A percentile compares a stretch with the other conserved stretches of the same genome.
Evolutionary conservation across 2,113 vertebrate genomes (phyloP).

Genomic region (Solea senegalensis): DNA sequence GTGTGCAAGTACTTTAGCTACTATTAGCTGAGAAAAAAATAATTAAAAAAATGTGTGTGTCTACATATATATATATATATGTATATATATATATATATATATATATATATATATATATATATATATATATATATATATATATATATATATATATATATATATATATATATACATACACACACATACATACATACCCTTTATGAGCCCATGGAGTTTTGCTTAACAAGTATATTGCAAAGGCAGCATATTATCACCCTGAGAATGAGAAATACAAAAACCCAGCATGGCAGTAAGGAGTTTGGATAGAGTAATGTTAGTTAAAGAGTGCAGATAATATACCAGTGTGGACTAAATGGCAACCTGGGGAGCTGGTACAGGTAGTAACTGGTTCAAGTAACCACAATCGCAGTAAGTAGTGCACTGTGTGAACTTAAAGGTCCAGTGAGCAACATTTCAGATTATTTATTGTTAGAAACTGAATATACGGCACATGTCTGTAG

Average conservation of each 20-base stretch:
- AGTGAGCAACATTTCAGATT: neutral
- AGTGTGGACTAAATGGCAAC: conserved; percentile 46
- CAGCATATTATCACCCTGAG: conserved; percentile 74
- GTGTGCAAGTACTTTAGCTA: conserved; percentile 4
- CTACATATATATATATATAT: neutral
- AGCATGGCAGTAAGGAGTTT: neutral
- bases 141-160: too few species aligned
- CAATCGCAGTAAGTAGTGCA: conserved; percentile 59
- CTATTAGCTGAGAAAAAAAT: conserved; percentile 3
- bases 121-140: neutral
- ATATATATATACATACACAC: too few species aligned
- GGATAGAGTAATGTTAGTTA: conserved; percentile 22
- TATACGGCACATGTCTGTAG: too few species aligned
- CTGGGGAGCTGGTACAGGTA: conserved; percentile 27
- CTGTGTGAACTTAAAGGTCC: neutral
- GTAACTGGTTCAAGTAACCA: conserved; percentile 29
- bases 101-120: too few species aligned
- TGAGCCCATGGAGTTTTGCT: conserved; percentile 40
- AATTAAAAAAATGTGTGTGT: too few species aligned
- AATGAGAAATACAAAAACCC: conserved; percentile 54
- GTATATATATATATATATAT: too few species aligned
- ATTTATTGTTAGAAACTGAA: neutral
- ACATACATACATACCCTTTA: conserved; percentile 27
- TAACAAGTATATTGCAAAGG: conserved; percentile 54
- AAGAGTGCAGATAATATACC: conserved; percentile 34